Percentiles rank a stretch among this genome's conserved stretches.
phyloP scores from a whole-genome alignment of 2,888 invertebrate genomes.

The Drosophila anomalata region DNA sequence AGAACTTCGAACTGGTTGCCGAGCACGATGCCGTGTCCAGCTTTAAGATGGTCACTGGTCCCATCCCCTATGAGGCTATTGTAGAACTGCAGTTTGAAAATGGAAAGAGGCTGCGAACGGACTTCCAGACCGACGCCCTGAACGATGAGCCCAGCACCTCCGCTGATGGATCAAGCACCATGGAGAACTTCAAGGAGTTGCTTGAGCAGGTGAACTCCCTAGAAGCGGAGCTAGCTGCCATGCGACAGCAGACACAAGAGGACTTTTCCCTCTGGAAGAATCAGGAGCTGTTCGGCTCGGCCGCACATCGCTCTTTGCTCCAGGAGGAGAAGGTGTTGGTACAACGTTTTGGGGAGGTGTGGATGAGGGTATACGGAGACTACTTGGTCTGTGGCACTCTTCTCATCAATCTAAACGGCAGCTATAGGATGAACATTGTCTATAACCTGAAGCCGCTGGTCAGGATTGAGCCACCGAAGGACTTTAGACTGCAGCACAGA shows the following conservation, averaged over 20 bases:
- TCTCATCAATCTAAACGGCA: conserved; percentile 67
- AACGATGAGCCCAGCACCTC: conserved; percentile 8
- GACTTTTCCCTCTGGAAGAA: conserved; percentile 64
- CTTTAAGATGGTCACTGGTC: conserved; percentile 61
- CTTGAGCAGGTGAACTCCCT: conserved; percentile 65
- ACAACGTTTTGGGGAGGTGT: conserved; percentile 78
- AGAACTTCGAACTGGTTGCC: conserved; percentile 50
- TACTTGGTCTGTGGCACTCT: conserved; percentile 74
- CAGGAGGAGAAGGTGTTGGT: conserved; percentile 80
- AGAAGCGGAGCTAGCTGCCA: conserved; percentile 72
- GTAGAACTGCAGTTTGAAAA: conserved; percentile 64
- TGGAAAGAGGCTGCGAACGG: conserved; percentile 53
- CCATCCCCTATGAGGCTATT: conserved; percentile 64
- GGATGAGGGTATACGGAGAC: conserved; percentile 71
- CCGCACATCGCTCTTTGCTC: conserved; percentile 65
- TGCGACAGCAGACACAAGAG: conserved; percentile 68
- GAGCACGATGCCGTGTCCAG: conserved; percentile 65
- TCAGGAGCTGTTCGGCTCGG: conserved; percentile 65
- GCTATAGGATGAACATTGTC: conserved; percentile 30
- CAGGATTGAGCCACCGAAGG: conserved; percentile 11
- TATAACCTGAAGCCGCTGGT: conserved; percentile 52
- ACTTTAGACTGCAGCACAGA: conserved; percentile 56
- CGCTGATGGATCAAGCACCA: background rate
- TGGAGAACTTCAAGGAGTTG: conserved; percentile 51
- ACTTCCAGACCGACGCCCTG: conserved; percentile 64